phyloP scores from a whole-genome alignment of 2,888 invertebrate species.

The Caenorhabditis japonica region DNA sequence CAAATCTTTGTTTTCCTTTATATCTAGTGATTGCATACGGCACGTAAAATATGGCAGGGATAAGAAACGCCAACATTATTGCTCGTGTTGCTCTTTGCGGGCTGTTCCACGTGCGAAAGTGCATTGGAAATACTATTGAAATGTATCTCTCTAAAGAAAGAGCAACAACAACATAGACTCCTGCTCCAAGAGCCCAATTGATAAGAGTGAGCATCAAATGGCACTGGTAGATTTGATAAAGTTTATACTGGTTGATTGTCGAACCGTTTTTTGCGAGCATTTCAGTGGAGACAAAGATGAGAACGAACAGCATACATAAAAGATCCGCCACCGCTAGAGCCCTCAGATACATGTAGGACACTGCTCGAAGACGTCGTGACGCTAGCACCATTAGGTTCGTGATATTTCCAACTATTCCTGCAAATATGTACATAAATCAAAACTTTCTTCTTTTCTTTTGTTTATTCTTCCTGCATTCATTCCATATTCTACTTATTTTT shows the following conservation, averaged over 20 bases:
- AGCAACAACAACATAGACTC: constrained; percentile 75
- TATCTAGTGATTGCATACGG: constrained; percentile 74
- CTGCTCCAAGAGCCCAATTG: constrained; percentile 77
- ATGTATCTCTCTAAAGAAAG: constrained; percentile 75
- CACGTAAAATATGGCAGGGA: constrained; percentile 74
- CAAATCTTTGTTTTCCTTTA: constrained; percentile 50
- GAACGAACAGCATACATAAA: constrained; percentile 76
- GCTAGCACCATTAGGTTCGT: constrained; percentile 76
- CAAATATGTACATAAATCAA: neutral
- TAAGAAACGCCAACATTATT: constrained; percentile 71
- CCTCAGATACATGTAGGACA: constrained; percentile 74
- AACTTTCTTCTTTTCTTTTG: neutral
- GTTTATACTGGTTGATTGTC: constrained; percentile 61
- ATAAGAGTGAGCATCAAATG: constrained; percentile 76
- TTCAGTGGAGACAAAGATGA: constrained; percentile 73
- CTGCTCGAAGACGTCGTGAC: constrained; percentile 72
- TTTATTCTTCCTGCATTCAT: too few relatives aligned
- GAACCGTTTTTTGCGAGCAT: constrained; percentile 67
- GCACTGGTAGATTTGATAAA: constrained; percentile 69
- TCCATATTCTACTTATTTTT: too few relatives aligned
- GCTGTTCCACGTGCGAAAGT: constrained; percentile 77
- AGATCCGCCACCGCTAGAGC: constrained; percentile 73
- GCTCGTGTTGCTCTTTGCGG: constrained; percentile 68
- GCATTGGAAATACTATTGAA: constrained; percentile 76
- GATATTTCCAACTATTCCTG: constrained; percentile 69